A percentile compares a stretch with the other conserved stretches of the same genome.
Conservation (phyloP, 2,888 invertebrate genomes). For the Oligia latruncula region DNA sequence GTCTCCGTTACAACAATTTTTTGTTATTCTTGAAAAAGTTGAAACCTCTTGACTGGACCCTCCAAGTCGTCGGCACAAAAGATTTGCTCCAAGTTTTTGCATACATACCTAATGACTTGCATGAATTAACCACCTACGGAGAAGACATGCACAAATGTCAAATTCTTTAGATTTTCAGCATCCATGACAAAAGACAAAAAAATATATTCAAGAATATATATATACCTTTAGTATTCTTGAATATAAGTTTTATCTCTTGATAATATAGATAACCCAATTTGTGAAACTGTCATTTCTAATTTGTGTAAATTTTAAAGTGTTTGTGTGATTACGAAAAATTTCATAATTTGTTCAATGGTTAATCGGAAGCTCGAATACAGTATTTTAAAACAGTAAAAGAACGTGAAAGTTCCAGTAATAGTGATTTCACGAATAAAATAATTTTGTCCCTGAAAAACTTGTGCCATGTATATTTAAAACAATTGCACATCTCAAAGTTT, state of each 20-base stretch:
- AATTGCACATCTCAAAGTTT: neutral
- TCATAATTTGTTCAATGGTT: neutral
- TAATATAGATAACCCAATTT: neutral
- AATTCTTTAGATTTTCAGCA: conserved; percentile 24
- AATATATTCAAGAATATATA: too few species aligned
- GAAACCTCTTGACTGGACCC: conserved; percentile 50
- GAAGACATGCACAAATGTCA: conserved; percentile 28
- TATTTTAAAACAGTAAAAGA: neutral
- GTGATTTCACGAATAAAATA: neutral
- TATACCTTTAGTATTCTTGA: conserved; percentile 1
- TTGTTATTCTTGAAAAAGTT: conserved; percentile 17
- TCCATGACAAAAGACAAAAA: neutral
- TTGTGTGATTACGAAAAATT: neutral
- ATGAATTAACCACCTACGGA: conserved; percentile 39
- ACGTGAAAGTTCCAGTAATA: neutral
- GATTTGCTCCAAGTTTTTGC: conserved; percentile 58
- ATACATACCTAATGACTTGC: conserved; percentile 60
- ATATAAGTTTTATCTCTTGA: neutral
- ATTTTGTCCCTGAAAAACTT: neutral
- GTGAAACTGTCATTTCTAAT: neutral
- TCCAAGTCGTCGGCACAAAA: conserved; percentile 62
- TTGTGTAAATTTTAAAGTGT: neutral
- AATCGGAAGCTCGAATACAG: neutral
- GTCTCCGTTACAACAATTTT: neutral
- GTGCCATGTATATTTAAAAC: too few species aligned